Evolutionary conservation across 23 tunicate genomes (phyloP).

Genomic region (Halocynthia roretzi): DNA sequence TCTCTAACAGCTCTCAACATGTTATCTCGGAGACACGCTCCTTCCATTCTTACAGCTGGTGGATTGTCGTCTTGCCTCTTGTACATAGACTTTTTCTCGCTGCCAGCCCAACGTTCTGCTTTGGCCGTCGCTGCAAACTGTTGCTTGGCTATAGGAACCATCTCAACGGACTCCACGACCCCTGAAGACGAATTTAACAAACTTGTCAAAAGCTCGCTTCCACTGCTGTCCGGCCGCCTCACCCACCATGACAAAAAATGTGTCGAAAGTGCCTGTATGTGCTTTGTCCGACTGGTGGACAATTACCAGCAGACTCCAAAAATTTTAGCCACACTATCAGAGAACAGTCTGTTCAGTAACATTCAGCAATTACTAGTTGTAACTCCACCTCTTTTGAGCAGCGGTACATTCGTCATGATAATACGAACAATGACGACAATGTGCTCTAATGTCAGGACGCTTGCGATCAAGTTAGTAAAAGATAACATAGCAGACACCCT

Average conservation of each 20-base stretch:
- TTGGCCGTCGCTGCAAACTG: slow-evolving; percentile 89
- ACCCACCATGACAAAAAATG: slow-evolving; percentile 86
- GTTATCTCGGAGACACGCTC: slow-evolving; percentile 78
- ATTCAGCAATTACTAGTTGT: slow-evolving; percentile 62
- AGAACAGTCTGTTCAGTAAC: slow-evolving; percentile 47
- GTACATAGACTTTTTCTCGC: slow-evolving; percentile 87
- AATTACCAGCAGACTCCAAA: slow-evolving; percentile 48
- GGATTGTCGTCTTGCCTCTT: slow-evolving; percentile 75
- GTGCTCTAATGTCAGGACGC: slow-evolving; percentile 58
- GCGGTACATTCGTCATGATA: slow-evolving; percentile 88
- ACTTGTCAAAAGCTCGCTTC: slow-evolving; percentile 37
- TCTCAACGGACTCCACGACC: background rate
- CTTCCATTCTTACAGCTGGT: slow-evolving; percentile 64
- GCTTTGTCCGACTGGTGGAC: slow-evolving; percentile 82
- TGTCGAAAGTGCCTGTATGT: slow-evolving; percentile 75
- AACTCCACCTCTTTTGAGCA: slow-evolving; percentile 67
- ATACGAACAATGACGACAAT: slow-evolving; percentile 69
- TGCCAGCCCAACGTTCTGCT: slow-evolving; percentile 84
- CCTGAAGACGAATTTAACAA: slow-evolving; percentile 50
- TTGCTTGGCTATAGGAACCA: slow-evolving; percentile 22
- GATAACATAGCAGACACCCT: slow-evolving; percentile 84
- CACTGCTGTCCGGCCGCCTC: slow-evolving; percentile 54
- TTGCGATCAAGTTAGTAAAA: slow-evolving; percentile 57
- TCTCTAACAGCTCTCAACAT: slow-evolving; percentile 86
- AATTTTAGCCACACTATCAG: slow-evolving; percentile 39